Conservation (phyloP, 1,140 invertebrate species). For the Laupala kohalensis region DNA sequence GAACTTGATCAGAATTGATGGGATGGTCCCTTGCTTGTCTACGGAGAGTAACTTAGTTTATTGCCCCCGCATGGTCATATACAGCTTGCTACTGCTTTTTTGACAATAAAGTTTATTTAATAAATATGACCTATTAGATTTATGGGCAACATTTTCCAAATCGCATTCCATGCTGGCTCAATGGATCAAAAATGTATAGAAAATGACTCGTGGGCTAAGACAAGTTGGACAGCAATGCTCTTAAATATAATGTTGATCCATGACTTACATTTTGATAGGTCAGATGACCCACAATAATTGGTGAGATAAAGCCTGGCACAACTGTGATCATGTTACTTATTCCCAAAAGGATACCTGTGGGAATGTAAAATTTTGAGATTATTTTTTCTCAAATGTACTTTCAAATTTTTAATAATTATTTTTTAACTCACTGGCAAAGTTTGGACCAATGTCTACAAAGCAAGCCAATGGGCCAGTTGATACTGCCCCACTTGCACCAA, state of each 20-base stretch:
- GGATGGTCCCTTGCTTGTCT: too few species aligned
- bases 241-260: too few species aligned
- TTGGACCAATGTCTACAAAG: conserved; percentile 51
- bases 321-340: conserved; percentile 38
- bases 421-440: conserved; percentile 40
- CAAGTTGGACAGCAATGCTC: too few species aligned
- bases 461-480: conserved; percentile 47
- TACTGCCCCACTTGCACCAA: conserved; percentile 39
- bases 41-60: too few species aligned
- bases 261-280: conserved; percentile 45
- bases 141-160: background rate
- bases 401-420: background rate
- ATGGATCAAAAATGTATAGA: too few species aligned
- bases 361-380: background rate
- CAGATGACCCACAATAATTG: conserved; percentile 40
- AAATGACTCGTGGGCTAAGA: too few species aligned
- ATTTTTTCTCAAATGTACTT: background rate
- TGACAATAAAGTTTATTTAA: too few species aligned
- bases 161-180: background rate
- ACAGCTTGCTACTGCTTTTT: too few species aligned
- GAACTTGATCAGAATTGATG: too few species aligned
- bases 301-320: conserved; percentile 41
- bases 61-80: too few species aligned
- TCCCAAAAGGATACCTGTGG: conserved; percentile 37
- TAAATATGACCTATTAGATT: background rate